These are phyloP conservation scores for Drosophila kohkoa DNA, from an alignment of 1,140 invertebrate genomes.

Conservation along the genomic window DNA sequence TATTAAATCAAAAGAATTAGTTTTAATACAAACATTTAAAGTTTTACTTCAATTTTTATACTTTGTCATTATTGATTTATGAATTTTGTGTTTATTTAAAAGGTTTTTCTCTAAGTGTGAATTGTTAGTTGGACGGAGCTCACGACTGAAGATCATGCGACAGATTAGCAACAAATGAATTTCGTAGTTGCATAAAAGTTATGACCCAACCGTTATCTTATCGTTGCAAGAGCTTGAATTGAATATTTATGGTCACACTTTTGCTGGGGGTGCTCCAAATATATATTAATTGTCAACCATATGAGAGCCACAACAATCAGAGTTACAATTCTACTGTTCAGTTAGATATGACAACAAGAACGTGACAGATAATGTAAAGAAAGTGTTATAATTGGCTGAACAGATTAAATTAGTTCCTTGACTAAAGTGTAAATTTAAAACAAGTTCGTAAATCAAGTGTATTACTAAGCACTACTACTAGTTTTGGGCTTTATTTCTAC, in stretches of 20 bases:
- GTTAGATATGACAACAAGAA: not conserved
- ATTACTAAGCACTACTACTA: too few species aligned
- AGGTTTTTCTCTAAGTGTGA: not conserved
- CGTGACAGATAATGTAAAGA: not conserved
- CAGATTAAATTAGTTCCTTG: too few species aligned
- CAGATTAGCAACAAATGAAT: slow-evolving; percentile 54
- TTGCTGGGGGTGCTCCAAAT: slow-evolving; percentile 10
- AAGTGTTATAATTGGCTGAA: not conserved
- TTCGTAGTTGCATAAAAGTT: slow-evolving; percentile 44
- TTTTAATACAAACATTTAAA: not conserved
- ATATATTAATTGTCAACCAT: not conserved
- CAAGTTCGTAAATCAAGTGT: too few species aligned
- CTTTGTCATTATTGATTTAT: not conserved
- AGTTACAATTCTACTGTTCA: not conserved
- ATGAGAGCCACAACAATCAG: not conserved
- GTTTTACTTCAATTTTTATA: too few species aligned
- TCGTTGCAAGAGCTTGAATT: slow-evolving; percentile 19
- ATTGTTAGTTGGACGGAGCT: slow-evolving; percentile 3
- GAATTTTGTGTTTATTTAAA: not conserved
- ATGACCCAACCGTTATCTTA: slow-evolving; percentile 48
- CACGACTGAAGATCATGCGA: slow-evolving; percentile 59
- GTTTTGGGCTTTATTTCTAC: too few species aligned
- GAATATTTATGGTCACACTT: slow-evolving; percentile 53
- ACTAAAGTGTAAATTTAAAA: too few species aligned
- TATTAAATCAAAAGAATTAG: too few species aligned